Conservation (phyloP, 2,888 invertebrate species). For the Halocaridina rubra region DNA sequence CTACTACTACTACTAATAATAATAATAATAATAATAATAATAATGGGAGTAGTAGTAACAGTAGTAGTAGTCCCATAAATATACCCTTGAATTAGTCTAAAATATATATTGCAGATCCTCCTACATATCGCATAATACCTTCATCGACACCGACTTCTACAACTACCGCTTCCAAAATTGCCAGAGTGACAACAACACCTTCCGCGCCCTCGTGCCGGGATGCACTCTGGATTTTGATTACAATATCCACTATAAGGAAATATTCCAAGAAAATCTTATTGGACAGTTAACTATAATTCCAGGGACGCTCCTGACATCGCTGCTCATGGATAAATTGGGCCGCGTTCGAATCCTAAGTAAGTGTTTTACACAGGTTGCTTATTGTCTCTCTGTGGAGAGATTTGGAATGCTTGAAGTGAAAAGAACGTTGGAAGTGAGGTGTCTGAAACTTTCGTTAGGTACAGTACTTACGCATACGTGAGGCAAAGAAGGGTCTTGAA, state of each 20-base stretch:
- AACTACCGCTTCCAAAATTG: conserved; percentile 73
- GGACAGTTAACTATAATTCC: conserved; percentile 71
- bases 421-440: no score
- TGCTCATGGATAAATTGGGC: conserved; percentile 69
- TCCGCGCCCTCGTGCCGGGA: conserved; percentile 69
- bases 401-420: no score
- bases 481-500: no score
- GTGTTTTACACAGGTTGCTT: no score
- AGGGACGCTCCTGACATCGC: conserved; percentile 69
- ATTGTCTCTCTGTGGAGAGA: no score
- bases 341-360: conserved; percentile 70
- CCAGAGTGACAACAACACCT: conserved; percentile 73
- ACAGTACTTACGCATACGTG: no score
- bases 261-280: conserved; percentile 70
- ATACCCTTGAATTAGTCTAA: no score
- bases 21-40: no score
- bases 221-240: conserved; percentile 72
- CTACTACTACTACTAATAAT: no score
- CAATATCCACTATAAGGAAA: conserved; percentile 74
- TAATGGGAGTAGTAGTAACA: no score
- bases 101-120: conserved; percentile 31
- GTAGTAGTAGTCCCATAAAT: no score
- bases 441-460: no score
- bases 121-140: conserved; percentile 70
- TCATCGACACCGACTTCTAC: conserved; percentile 78